These are phyloP conservation scores for Leucoraja ocellata DNA, from an alignment of 2,797 vertebrate species.

Conservation along the genomic window DNA sequence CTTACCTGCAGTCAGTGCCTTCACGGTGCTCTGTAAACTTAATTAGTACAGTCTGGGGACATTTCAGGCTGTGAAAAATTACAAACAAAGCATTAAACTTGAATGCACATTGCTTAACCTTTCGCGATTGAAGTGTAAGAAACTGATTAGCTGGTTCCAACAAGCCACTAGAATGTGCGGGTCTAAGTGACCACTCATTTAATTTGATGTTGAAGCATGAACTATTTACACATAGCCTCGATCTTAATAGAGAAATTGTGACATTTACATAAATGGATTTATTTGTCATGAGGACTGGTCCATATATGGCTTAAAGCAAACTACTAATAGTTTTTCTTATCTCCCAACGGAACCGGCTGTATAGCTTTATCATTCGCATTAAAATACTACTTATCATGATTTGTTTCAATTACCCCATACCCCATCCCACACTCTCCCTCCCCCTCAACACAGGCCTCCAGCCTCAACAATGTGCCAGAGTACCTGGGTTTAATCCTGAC, in stretches of 20 bases:
- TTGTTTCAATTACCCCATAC: neutral
- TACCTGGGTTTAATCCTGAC: too few species aligned
- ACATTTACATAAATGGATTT: neutral
- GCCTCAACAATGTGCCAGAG: too few species aligned
- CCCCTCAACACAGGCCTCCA: too few species aligned
- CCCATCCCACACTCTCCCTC: too few species aligned
- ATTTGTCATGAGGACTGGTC: neutral
- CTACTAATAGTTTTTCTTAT: neutral
- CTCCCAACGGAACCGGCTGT: neutral
- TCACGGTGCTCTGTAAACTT: slow-evolving; percentile 11
- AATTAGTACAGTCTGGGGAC: neutral
- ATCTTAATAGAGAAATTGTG: neutral
- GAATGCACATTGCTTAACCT: neutral
- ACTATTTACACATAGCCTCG: neutral
- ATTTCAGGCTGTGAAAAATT: slow-evolving; percentile 14
- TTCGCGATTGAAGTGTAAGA: neutral
- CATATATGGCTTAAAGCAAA: neutral
- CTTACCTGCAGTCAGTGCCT: slow-evolving; percentile 18
- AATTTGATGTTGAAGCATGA: neutral
- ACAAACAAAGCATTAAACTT: neutral
- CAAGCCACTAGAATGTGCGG: neutral
- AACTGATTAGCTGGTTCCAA: too few species aligned
- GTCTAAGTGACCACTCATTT: neutral
- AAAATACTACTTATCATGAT: neutral
- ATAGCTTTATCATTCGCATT: neutral